These are phyloP conservation scores for Zoroaster sp. DNA, from an alignment of 53 echinoderm and acorn worm genomes.

Conservation along the genomic window DNA sequence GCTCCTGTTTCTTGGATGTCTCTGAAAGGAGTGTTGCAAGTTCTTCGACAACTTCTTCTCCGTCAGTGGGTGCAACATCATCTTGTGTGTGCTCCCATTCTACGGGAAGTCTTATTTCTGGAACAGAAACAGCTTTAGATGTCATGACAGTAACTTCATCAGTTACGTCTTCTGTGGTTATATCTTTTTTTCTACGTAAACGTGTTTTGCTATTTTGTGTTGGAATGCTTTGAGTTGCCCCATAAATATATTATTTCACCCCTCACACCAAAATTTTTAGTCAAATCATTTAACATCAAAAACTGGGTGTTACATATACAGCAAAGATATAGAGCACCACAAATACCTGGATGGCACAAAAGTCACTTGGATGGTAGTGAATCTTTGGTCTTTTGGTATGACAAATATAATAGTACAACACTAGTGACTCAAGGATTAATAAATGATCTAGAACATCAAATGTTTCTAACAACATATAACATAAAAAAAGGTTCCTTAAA, in stretches of 20 bases:
- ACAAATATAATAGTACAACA: neutral
- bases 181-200: neutral
- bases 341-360: no score
- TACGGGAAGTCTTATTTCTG: constrained; percentile 45
- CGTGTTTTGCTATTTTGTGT: no score
- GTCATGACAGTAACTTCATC: neutral
- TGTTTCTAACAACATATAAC: neutral
- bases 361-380: no score
- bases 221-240: no score
- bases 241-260: no score
- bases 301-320: no score
- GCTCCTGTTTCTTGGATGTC: constrained; percentile 36
- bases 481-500: neutral
- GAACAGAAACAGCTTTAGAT: constrained; percentile 49
- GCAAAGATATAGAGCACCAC: no score
- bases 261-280: no score
- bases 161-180: neutral
- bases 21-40: constrained; percentile 26
- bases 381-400: neutral
- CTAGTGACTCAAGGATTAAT: neutral
- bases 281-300: no score
- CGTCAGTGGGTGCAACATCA: constrained; percentile 2
- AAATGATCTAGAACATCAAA: neutral
- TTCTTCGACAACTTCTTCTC: constrained; percentile 49
- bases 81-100: constrained; percentile 43